These are phyloP conservation scores for Mesorhabditis belari DNA, from an alignment of 2,888 invertebrate genomes.

Conservation along the genomic window DNA sequence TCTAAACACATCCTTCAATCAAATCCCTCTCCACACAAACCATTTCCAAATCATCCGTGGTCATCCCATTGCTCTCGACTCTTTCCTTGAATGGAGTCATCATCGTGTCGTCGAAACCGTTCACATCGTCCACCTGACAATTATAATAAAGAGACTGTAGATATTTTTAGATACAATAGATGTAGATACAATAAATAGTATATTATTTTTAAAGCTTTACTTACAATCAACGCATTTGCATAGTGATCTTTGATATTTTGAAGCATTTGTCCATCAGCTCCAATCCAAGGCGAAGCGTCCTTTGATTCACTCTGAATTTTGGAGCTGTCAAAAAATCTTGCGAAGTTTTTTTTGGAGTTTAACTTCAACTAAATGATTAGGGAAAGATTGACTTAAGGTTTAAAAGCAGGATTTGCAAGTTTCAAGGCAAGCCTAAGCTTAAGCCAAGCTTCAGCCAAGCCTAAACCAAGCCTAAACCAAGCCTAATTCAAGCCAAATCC, in stretches of 20 bases:
- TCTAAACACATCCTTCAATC: background rate
- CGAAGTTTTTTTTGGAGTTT: background rate
- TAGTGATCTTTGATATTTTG: conserved; percentile 47
- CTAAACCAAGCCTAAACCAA: too few relatives aligned
- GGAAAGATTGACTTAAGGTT: too few relatives aligned
- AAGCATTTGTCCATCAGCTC: conserved; percentile 39
- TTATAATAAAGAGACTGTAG: too few relatives aligned
- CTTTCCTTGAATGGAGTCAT: conserved; percentile 40
- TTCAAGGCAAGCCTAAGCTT: too few relatives aligned
- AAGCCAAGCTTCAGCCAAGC: too few relatives aligned
- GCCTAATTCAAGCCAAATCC: too few relatives aligned
- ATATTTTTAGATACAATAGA: too few relatives aligned
- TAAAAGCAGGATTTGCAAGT: too few relatives aligned
- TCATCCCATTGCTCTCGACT: conserved; percentile 42
- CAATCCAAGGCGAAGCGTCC: conserved; percentile 49
- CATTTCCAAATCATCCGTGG: conserved; percentile 40
- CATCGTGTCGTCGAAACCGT: conserved; percentile 49
- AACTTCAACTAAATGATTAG: too few relatives aligned
- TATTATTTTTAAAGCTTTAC: too few relatives aligned
- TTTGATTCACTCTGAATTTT: conserved; percentile 31
- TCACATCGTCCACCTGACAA: conserved; percentile 46
- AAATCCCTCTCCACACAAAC: conserved; percentile 4
- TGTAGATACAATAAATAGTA: too few relatives aligned
- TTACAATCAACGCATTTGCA: conserved; percentile 46
- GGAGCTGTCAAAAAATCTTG: background rate